A percentile compares a stretch with the other conserved stretches of the same genome.
phyloP scores from a whole-genome alignment of 37 sponge, comb jelly and placozoan species.

The Theonella swinhoei region DNA sequence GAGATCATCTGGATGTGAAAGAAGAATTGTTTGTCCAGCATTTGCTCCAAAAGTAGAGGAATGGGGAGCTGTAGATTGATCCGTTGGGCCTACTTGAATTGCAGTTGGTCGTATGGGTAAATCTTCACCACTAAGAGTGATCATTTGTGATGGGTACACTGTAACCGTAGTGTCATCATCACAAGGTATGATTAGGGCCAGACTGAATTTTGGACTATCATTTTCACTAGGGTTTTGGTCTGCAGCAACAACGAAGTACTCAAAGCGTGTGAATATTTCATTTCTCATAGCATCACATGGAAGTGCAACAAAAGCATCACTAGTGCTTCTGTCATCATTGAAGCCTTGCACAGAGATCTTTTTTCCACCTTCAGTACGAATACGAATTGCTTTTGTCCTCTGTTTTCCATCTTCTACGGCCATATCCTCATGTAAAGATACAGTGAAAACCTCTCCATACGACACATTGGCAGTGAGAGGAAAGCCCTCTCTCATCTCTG shows the following conservation, averaged over 20 bases:
- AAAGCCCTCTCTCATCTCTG: neutral
- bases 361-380: neutral
- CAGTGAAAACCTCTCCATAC: neutral
- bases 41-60: neutral
- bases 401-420: neutral
- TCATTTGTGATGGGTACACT: neutral
- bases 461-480: neutral
- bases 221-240: neutral
- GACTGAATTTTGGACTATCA: neutral
- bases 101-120: neutral
- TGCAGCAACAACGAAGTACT: neutral
- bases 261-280: neutral
- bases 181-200: conserved; percentile 24
- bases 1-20: neutral
- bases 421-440: neutral
- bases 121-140: neutral
- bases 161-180: conserved; percentile 26
- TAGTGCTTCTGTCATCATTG: conserved; percentile 32
- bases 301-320: conserved; percentile 50
- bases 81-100: neutral
- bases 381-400: neutral
- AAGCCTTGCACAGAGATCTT: conserved; percentile 18
- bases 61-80: neutral
- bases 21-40: neutral
- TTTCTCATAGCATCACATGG: neutral